Conservation (phyloP, 2,797 vertebrate genomes). For the Tenualosa thibaudeaui region DNA sequence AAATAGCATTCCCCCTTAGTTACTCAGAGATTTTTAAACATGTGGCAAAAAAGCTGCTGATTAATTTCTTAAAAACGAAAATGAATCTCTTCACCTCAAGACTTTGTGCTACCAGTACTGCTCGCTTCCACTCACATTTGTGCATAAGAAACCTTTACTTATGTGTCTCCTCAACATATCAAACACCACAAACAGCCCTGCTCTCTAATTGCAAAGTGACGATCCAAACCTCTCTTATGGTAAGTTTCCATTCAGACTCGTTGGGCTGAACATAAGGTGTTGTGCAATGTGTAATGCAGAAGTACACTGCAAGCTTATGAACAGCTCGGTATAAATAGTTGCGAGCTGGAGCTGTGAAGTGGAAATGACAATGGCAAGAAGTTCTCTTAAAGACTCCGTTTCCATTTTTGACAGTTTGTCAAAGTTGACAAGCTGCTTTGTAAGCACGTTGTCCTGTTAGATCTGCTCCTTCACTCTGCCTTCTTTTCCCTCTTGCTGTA, state of each 20-base stretch:
- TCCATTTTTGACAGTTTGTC: conserved; percentile 51
- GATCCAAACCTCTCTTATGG: background rate
- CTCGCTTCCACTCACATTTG: background rate
- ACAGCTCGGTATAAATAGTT: conserved; percentile 52
- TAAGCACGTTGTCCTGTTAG: conserved; percentile 46
- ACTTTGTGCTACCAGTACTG: background rate
- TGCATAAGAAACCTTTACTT: background rate
- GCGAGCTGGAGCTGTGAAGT: background rate
- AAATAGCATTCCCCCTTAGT: background rate
- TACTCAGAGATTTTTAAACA: background rate
- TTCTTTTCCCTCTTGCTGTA: conserved; percentile 29
- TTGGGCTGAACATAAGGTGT: background rate
- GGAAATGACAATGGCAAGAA: conserved; percentile 40
- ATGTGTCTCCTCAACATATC: background rate
- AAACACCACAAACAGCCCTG: background rate
- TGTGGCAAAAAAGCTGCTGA: background rate
- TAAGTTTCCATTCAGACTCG: background rate
- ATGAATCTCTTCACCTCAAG: no score
- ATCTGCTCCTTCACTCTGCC: conserved; percentile 34
- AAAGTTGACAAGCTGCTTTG: conserved; percentile 50
- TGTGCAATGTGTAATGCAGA: background rate
- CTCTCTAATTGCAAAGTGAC: background rate
- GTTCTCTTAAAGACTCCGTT: conserved; percentile 48
- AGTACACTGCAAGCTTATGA: background rate
- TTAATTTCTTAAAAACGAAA: background rate